phyloP scores from a whole-genome alignment of 2,113 vertebrate genomes.

The Xerus inauris region DNA sequence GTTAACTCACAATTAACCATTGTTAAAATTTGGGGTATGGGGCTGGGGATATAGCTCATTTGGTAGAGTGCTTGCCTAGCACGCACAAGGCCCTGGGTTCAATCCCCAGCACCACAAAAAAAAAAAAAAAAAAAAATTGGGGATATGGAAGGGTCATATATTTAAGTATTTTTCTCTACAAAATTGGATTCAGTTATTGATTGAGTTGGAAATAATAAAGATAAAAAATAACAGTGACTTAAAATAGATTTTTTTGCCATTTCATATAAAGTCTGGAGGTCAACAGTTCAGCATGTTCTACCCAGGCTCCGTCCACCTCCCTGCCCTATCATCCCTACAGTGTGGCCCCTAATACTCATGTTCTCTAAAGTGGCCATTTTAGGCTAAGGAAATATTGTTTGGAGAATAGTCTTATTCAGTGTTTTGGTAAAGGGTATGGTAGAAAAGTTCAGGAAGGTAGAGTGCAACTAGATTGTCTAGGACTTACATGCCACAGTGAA shows the following conservation, averaged over 20 bases:
- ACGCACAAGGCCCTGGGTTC: no score
- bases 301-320: not conserved
- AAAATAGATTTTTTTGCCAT: not conserved
- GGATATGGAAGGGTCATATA: not conserved
- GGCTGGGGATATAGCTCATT: no score
- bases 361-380: not conserved
- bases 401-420: not conserved
- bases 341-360: not conserved
- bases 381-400: not conserved
- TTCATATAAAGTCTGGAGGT: not conserved
- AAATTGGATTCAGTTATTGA: not conserved
- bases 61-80: no score
- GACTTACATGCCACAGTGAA: not conserved
- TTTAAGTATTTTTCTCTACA: not conserved
- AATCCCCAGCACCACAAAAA: no score
- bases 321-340: not conserved
- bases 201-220: slow-evolving; percentile 2
- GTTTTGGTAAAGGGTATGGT: not conserved
- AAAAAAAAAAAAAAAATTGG: no score
- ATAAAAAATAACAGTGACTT: not conserved
- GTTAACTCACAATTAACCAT: not conserved
- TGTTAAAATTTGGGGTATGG: not conserved
- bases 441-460: slow-evolving; percentile 1
- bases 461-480: not conserved
- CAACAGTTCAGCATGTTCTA: not conserved